These are phyloP conservation scores for Beris morrisii DNA, from an alignment of 2,888 invertebrate genomes.

Conservation along the genomic window DNA sequence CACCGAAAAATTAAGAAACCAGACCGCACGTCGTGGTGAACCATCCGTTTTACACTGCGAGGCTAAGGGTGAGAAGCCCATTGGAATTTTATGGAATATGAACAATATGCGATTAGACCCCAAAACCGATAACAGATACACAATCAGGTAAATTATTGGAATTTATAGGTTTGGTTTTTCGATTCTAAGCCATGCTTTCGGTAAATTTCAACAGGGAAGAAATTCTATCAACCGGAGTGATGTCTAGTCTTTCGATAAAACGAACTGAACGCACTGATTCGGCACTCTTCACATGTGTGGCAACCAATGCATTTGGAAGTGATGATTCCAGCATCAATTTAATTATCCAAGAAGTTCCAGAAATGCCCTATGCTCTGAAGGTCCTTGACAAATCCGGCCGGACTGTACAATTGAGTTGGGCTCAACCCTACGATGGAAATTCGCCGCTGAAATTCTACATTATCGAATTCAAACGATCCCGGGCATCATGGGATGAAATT, in stretches of 20 bases:
- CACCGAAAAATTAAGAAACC: slow-evolving; percentile 87
- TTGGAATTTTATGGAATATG: slow-evolving; percentile 93
- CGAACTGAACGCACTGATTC: slow-evolving; percentile 87
- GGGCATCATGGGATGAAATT: slow-evolving; percentile 80
- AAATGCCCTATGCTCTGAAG: slow-evolving; percentile 86
- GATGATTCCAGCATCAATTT: slow-evolving; percentile 95
- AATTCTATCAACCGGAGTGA: slow-evolving; percentile 81
- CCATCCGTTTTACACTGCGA: slow-evolving; percentile 90
- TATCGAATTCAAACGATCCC: slow-evolving; percentile 88
- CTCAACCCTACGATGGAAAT: slow-evolving; percentile 89
- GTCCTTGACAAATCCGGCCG: slow-evolving; percentile 89
- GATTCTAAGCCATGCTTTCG: slow-evolving; percentile 25
- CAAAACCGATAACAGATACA: slow-evolving; percentile 83
- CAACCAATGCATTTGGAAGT: slow-evolving; percentile 90
- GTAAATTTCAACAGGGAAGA: slow-evolving; percentile 66
- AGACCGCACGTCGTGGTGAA: slow-evolving; percentile 87
- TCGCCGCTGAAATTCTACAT: slow-evolving; percentile 86
- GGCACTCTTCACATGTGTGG: slow-evolving; percentile 87
- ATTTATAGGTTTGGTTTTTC: neutral
- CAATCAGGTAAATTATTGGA: slow-evolving; percentile 61
- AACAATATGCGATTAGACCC: slow-evolving; percentile 90
- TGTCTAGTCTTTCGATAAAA: slow-evolving; percentile 87
- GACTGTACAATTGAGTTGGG: slow-evolving; percentile 89
- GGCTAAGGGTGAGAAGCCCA: slow-evolving; percentile 92
- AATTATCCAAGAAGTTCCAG: slow-evolving; percentile 83